These are phyloP conservation scores for Tenthredo scrophulariae DNA, from an alignment of 2,888 invertebrate genomes.

Conservation along the genomic window DNA sequence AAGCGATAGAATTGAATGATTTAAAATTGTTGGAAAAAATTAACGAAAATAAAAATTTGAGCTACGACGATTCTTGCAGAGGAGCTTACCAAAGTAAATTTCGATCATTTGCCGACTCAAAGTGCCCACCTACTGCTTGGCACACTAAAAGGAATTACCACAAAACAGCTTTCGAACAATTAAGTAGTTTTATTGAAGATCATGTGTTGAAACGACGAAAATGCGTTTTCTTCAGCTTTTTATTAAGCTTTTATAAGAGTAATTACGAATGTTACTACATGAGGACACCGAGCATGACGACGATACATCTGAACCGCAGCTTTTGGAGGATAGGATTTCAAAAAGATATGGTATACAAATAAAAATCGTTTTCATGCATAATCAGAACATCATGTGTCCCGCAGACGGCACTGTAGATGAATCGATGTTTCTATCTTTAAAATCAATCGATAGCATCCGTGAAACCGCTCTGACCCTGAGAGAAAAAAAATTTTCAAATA, in stretches of 20 bases:
- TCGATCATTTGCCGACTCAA: not conserved
- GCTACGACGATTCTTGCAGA: not conserved
- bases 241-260: not conserved
- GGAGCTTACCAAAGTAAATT: not conserved
- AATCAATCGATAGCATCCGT: not conserved
- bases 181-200: constrained; percentile 18
- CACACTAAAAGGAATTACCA: not conserved
- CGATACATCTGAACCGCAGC: not conserved
- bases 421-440: constrained; percentile 6
- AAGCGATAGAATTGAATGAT: too few species aligned
- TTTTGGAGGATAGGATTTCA: not conserved
- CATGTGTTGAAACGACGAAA: constrained; percentile 25
- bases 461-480: constrained; percentile 14
- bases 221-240: not conserved
- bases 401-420: constrained; percentile 2
- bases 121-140: not conserved
- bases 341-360: constrained; percentile 2
- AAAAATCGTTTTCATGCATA: not conserved
- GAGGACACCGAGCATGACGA: constrained; percentile 1
- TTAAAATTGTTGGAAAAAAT: too few species aligned
- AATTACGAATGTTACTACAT: not conserved
- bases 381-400: constrained; percentile 16
- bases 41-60: not conserved
- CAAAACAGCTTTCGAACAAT: not conserved
- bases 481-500: not conserved